Base-by-base conservation (phyloP, 2,888 invertebrate genomes). In the Petrolisthes manimaculis region DNA sequence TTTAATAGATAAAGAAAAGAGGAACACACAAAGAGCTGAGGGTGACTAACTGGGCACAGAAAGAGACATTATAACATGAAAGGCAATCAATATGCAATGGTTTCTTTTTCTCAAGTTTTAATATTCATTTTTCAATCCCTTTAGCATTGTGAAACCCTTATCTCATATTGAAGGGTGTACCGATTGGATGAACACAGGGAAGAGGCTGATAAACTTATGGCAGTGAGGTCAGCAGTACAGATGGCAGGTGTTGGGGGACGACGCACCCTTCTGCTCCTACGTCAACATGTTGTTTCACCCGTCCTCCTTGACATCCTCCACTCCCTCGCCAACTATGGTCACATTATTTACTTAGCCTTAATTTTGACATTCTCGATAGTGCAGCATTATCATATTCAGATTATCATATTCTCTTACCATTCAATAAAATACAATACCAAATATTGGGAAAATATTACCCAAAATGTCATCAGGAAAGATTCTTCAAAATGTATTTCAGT, bases 151-250 rank as follows among this genome's bases (percentile, higher is more conserved):
- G 37, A 37, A 37, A 37, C 2, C 0, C 2, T 37, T 37, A 37
- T 37, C 0, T 77, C 4, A 12, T 56, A n/a, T 53, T 69, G 9
- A 61, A 88, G 88, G 67, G 74, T 88, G 21, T 88, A 88, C 61
- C 81, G 80, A 21, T 80, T 88, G 74, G 88, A 88, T 37, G 88
- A 88, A 12, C 74, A 84, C 67, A 74, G 67, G 54, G 88, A 88
- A n/a, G 88, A 88, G 54, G 84, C 88, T 0, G 84, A 84, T 6
- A 69, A 84, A 67, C n/a, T 88, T 61, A 53, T 24, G 14, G 84
- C 78, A 54, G 55, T 88, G 37, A 88, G 88, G 67, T 80, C 88
- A 53, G 88, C 88, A 5, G 84, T 88, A 81, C 84, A 88, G 75
- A 84, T 84, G 37, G 84, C 88, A 1, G 88, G 88, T 5, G 84